Base-by-base conservation (phyloP, 2,888 invertebrate species). In the Noctuana brunneofusca region DNA sequence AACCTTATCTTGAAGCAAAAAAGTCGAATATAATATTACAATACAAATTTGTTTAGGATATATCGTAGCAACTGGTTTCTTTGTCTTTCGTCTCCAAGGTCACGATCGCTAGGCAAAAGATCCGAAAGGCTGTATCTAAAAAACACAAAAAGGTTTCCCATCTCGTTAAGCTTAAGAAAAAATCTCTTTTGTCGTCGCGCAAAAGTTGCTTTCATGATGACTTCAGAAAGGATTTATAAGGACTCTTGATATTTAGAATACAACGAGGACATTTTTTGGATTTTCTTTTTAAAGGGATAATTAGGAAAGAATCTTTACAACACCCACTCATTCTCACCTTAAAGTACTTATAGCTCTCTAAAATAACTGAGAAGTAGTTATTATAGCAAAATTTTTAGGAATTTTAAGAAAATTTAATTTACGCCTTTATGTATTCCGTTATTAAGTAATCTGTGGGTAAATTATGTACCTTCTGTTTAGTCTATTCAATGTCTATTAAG, bases 111-210 rank as follows among this genome's bases (percentile, higher is more conserved):
- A 46, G 48, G 49, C 12, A 38, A 38, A n/a, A 8, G 46, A 5
- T 35, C 24, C 30, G 6, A 22, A 38, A 16, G n/a, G 30, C 27
- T 58, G 24, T 24, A 22, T 58, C 58, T 30, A 22, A 62, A n/a
- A 48, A 49, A 55, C 54, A 55, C 43, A 52, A 59, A 58, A 59
- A 52, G 59, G 43, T 58, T 58, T 52, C 49, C 58, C 12, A 58
- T 58, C 58, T 58, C 58, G 50, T 58, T 58, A 48, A 41, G 52
- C 38, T 54, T 18, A 49, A 48, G 49, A 38, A 55, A 55, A 49
- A 55, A 49, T 49, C 55, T 22, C 55, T 62, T 62, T 38, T 62
- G 62, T 41, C 62, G 62, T 62, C 62, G 48, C 35, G 54, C 38
- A 49, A 38, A 60, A 48, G 49, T 55, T 38, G 54, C 62, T 62